Percentiles rank a stretch among this genome's conserved stretches.
phyloP scores from a whole-genome alignment of 2,113 vertebrate genomes.

The Grallaria varia region DNA sequence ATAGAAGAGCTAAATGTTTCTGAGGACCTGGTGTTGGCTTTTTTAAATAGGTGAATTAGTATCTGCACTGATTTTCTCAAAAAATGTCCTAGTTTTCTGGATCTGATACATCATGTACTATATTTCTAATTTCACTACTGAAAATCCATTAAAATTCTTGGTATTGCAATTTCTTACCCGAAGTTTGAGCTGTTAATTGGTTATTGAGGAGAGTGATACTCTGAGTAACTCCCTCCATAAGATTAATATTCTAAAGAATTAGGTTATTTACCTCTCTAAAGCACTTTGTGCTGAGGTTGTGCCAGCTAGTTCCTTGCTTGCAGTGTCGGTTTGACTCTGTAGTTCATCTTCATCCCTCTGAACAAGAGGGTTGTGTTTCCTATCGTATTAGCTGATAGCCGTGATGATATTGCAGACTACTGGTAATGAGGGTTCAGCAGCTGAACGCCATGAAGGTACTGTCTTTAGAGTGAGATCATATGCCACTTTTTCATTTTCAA shows the following conservation, averaged over 20 bases:
- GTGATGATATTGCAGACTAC: neutral
- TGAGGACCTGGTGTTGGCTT: neutral
- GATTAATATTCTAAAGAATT: neutral
- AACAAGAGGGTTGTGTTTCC: neutral
- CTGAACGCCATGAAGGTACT: neutral
- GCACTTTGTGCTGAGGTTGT: neutral
- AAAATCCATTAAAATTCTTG: neutral
- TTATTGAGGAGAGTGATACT: neutral
- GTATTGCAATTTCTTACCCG: neutral
- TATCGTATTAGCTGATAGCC: neutral
- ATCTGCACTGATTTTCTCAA: neutral
- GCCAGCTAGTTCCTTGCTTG: neutral
- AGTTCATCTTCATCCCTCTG: neutral
- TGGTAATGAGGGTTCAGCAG: neutral
- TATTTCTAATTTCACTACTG: neutral
- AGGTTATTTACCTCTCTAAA: neutral
- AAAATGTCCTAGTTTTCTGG: neutral
- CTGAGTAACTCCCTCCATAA: neutral
- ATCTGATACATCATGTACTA: neutral
- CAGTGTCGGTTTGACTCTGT: neutral
- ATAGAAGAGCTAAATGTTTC: neutral
- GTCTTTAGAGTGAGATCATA: conserved; percentile 12
- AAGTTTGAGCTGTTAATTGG: neutral
- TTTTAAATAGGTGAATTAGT: neutral
- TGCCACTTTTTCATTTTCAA: neutral